Conservation (phyloP, 2,888 invertebrate genomes). For the Pocota personata region DNA sequence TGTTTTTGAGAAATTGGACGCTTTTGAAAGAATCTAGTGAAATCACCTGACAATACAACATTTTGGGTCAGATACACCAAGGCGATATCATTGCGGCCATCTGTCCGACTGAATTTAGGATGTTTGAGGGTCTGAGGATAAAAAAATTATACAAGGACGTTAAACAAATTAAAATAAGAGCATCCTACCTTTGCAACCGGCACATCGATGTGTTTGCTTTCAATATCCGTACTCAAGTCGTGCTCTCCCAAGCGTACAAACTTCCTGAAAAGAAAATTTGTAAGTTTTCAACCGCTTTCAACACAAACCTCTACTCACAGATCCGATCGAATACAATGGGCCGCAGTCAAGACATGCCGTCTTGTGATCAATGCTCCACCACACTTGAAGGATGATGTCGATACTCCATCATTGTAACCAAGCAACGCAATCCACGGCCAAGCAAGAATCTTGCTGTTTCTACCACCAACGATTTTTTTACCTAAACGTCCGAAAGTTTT, state of each 20-base stretch:
- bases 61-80: slow-evolving; percentile 86
- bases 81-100: slow-evolving; percentile 91
- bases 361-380: slow-evolving; percentile 84
- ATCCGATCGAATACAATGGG: slow-evolving; percentile 79
- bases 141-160: background rate
- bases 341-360: slow-evolving; percentile 87
- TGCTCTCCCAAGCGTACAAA: slow-evolving; percentile 91
- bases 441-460: slow-evolving; percentile 86
- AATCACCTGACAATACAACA: slow-evolving; percentile 85
- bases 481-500: background rate
- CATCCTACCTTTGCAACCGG: slow-evolving; percentile 83
- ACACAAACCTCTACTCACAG: slow-evolving; percentile 77
- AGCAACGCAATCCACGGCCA: slow-evolving; percentile 92
- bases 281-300: background rate
- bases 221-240: slow-evolving; percentile 86
- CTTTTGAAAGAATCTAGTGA: background rate
- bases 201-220: slow-evolving; percentile 85
- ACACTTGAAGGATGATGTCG: slow-evolving; percentile 80
- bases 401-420: slow-evolving; percentile 85
- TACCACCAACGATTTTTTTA: slow-evolving; percentile 88
- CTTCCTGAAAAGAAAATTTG: slow-evolving; percentile 82
- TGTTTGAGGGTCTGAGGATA: slow-evolving; percentile 76
- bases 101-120: slow-evolving; percentile 77
- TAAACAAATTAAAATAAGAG: background rate
- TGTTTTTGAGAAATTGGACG: background rate